Evolutionary conservation across 2,113 vertebrate genomes (phyloP), one percentile per base, ranked within the genome.

Genomic region (Chelonoidis abingdonii): DNA sequence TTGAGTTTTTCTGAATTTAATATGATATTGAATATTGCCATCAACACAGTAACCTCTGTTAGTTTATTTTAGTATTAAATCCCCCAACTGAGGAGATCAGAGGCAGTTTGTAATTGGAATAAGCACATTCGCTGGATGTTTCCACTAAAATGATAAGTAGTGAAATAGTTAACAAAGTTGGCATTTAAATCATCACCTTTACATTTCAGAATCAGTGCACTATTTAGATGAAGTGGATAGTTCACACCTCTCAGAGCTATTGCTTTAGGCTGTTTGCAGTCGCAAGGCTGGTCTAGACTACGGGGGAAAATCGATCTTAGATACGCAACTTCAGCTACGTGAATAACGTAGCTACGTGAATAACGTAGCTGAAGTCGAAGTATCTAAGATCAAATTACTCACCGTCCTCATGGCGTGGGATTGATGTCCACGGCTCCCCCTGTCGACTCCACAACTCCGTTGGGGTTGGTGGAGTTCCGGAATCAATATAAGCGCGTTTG

Each of bases 1-100:
- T 1, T 0, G 6, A 44, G 5, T 85, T 92, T 89, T 83, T 25
- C 5, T 1, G 9, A 59, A 47, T 3, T 0, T 31, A 10, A 75
- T 88, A 19, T 21, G 84, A 94, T 9, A 50, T 62, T 65, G 87
- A 85, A n/a, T 57, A 79, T 31, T n/a, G 31, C 31, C 16, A n/a
- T 35, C 14, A 35, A n/a, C 31, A 65, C 14, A 65, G 14, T 17
- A 35, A 65, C 62, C 14, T 35, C 8, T 35, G 16, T 65, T 65
- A n/a, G 31, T 35, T 65, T n/a, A 19, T 35, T 65, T 65, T 35
- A 65, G 35, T 65, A 65, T n/a, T 65, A 65, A 65, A 65, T 65
- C 62, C 62, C 62, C 31, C 31, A 65, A 65, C 3, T 19, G 62
- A n/a, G 62, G 3, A 19, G 57, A 29, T 59, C 29, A 29, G 62